Evolutionary conservation across 1,140 invertebrate species (phyloP), one percentile per base, ranked within the genome.

Genomic region (Drosophila kurseongensis): DNA sequence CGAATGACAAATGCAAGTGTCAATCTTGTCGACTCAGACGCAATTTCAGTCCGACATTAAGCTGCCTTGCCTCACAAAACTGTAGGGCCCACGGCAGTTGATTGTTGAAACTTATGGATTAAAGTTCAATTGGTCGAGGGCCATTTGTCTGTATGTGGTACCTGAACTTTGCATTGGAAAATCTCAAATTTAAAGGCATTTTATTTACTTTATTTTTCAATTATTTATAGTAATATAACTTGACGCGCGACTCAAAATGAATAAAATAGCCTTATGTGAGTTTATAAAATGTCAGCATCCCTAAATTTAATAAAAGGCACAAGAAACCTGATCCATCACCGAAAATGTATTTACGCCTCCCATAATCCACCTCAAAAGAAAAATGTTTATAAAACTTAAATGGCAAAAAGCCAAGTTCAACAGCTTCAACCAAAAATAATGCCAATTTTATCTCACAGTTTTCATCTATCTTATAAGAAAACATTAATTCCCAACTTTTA

Each of bases 1-100:
- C 51, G 41, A 77, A 68, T 80, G 81, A 85, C 81, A 85, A 85
- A 85, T 85, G 81, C 81, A 85, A 85, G 77, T 78, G 81, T 78
- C 81, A 85, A 65, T 76, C 32, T 54, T 61, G 61, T 63, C 55
- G 68, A 38, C 68, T 57, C 45, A 59, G 45, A 47, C 59, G 35
- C 58, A 59, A 48, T 71, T 75, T 66, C 52, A 71, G 77, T 48
- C 23, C 76, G 81, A 85, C 80, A 85, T 63, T 84, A 84, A 84
- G 72, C 81, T 56, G 47, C 63, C 69, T 56, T 84, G 56, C 50
- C 67, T 69, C 59, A 8, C 48, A 80, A 69, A 84, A 69, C 63
- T 85, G 60, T 57, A 62, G 12, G 54, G 48, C 45, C 42, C 14
- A 38, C 18, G 41, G 32, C 35, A 51, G 41, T 50, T 40, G 32